These are phyloP conservation scores for Acleris literana DNA, from an alignment of 2,888 invertebrate genomes.

Conservation along the genomic window DNA sequence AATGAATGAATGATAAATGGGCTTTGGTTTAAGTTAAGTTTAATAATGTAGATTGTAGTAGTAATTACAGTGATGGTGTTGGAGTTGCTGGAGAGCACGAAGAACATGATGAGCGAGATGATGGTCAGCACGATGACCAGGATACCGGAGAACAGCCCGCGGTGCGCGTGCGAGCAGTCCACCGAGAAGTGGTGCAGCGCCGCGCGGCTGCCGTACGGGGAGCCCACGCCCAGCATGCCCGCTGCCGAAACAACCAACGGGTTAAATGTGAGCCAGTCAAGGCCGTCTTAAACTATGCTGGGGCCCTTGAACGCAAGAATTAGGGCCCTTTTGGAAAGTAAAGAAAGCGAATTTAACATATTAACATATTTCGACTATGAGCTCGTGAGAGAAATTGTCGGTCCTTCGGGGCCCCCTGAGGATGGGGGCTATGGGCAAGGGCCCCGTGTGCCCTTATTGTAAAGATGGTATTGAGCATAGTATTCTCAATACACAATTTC, in stretches of 20 bases:
- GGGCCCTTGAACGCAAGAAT: too few species aligned
- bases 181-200: constrained; percentile 88
- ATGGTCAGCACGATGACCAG: constrained; percentile 91
- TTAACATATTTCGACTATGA: too few species aligned
- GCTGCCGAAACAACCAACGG: constrained; percentile 53
- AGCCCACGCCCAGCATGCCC: constrained; percentile 80
- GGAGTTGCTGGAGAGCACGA: constrained; percentile 88
- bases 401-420: too few species aligned
- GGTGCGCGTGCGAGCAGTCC: constrained; percentile 93
- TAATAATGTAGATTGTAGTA: not conserved
- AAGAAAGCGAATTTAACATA: too few species aligned
- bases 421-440: too few species aligned
- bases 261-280: too few species aligned
- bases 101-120: constrained; percentile 94
- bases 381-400: too few species aligned
- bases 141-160: constrained; percentile 89
- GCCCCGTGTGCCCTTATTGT: too few species aligned
- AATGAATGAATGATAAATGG: not conserved
- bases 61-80: constrained; percentile 80
- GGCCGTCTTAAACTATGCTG: too few species aligned
- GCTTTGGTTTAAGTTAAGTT: not conserved
- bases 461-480: too few species aligned
- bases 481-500: too few species aligned
- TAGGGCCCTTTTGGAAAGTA: too few species aligned
- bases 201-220: constrained; percentile 69